These are phyloP conservation scores for Muntiacus muntjak DNA, from an alignment of 2,113 vertebrate genomes.

Conservation along the genomic window DNA sequence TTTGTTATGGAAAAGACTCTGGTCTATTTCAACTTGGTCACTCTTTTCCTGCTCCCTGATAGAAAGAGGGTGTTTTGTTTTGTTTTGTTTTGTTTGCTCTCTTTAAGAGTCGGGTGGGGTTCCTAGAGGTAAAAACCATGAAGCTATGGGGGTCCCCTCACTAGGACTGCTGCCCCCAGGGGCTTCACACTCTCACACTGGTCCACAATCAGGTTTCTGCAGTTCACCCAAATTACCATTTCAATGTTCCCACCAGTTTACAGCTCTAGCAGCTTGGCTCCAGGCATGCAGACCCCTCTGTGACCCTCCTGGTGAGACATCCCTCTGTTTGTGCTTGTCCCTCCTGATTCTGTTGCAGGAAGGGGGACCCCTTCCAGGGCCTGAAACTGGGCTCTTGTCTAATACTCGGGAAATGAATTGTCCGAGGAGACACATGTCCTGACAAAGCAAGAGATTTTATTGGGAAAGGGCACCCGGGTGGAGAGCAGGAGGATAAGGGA, in stretches of 20 bases:
- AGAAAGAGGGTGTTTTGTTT: neutral
- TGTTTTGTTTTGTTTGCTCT: neutral
- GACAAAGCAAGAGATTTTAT: no score
- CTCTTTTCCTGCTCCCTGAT: neutral
- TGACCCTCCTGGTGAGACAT: neutral
- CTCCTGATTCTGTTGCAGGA: neutral
- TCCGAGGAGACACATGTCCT: no score
- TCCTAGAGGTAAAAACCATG: neutral
- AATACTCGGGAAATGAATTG: no score
- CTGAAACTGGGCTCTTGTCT: no score
- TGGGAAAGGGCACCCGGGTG: no score
- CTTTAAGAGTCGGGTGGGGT: neutral
- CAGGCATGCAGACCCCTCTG: neutral
- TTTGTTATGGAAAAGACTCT: neutral
- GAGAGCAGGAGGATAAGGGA: no score
- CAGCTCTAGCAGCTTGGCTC: neutral
- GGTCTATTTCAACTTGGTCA: neutral
- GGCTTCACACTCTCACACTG: neutral
- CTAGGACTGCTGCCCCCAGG: no score
- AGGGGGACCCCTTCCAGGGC: no score
- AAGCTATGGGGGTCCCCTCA: neutral
- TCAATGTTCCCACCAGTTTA: neutral
- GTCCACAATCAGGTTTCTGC: neutral
- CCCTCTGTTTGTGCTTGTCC: neutral
- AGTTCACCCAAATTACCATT: neutral